Evolutionary conservation across 2,888 invertebrate species (phyloP), one percentile per base, ranked within the genome.

Genomic region (Campoplex capitator): DNA sequence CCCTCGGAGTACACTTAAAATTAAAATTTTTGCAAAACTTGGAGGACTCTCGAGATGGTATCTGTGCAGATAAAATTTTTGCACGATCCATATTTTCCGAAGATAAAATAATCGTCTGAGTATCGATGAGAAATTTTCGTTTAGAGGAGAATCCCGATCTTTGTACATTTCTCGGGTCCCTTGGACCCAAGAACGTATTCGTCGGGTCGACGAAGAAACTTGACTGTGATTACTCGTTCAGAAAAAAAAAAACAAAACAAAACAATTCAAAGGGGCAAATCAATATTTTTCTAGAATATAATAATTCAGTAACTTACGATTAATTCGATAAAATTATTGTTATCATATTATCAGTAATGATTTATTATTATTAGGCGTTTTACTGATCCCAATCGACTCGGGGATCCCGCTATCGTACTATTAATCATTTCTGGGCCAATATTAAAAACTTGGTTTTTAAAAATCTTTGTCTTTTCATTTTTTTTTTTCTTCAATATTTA

Each of bases 211-310:
- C 7, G n/a, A 23, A 56, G n/a, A 35, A 76, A 58, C 62, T 73
- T 18, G 71, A 62, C 62, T 62, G 80, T 48, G 71, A 80, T 73
- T 32, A 38, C 56, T 67, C 23, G 35, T 62, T 62, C 13, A 45
- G 48, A 23, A 51, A 51, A n/a, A 58, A 13, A 74, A 38, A 23
- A 23, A 23, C 23, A 23, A 23, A 23, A 23, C 0, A 23, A 23
- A 23, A 23, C 23, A 23, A 23, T 23, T 16, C 16, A 1, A 28
- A 13, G 54, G n/a, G 32, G 23, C 16, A 32, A 42, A 42, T 58
- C 11, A 73, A 58, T 35, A 23, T 80, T 80, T 71, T 71, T 56
- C 45, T 48, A n/a, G 62, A n/a, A 11, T 38, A 38, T 38, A 65
- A 51, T 32, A 71, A 38, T n/a, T 42, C 18, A 65, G 56, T 38